Percentiles rank a stretch among this genome's conserved stretches.
Conservation (phyloP, 2,113 vertebrate species). For the Mionectes macconnelli region DNA sequence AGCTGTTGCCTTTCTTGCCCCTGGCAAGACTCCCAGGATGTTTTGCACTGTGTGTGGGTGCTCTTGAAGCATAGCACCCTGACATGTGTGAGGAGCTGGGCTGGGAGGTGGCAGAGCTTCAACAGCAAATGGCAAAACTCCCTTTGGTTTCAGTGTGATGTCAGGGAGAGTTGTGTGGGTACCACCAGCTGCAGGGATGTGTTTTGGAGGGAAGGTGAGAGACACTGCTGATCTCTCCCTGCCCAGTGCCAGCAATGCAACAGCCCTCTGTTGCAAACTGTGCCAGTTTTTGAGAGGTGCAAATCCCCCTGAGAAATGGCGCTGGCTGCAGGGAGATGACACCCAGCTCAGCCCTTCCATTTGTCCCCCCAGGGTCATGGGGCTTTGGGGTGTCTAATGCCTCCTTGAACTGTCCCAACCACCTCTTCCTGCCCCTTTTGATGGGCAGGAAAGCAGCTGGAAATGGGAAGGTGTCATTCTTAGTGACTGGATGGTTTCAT, state of each 20-base stretch:
- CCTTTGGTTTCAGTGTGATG: fast-evolving
- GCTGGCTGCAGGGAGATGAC: background rate
- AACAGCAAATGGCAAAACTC: background rate
- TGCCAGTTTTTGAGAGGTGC: background rate
- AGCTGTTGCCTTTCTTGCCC: background rate
- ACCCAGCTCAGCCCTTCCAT: background rate
- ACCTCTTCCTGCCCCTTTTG: background rate
- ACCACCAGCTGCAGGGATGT: background rate
- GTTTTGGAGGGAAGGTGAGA: background rate
- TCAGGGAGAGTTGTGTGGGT: background rate
- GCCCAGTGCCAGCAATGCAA: fast-evolving
- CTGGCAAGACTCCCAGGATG: fast-evolving
- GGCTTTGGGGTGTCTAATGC: background rate
- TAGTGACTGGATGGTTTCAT: background rate
- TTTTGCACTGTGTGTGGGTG: background rate
- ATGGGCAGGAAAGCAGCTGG: background rate
- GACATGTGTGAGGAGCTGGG: background rate
- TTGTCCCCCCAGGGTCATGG: no score
- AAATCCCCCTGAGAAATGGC: background rate
- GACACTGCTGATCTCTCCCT: background rate
- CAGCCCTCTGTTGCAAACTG: background rate
- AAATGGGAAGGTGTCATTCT: background rate
- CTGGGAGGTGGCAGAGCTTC: background rate
- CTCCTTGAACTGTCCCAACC: background rate
- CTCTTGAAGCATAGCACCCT: background rate